These are phyloP conservation scores for Chorisops tibialis DNA, from an alignment of 2,888 invertebrate genomes.

Conservation along the genomic window DNA sequence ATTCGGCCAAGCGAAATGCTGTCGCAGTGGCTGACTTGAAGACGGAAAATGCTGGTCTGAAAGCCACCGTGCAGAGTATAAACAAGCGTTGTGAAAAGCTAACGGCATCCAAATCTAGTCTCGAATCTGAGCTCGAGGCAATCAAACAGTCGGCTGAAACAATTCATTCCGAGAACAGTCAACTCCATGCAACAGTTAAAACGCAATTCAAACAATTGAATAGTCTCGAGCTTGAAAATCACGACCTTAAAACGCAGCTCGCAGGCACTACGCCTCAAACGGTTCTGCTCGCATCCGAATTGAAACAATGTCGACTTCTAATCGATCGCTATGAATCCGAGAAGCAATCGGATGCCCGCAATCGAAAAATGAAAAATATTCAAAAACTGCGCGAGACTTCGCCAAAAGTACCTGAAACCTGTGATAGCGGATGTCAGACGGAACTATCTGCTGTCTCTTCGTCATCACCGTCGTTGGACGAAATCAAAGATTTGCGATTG, in stretches of 20 bases:
- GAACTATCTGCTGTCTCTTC: not conserved
- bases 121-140: no score
- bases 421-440: slow-evolving; percentile 15
- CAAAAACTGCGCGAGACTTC: slow-evolving; percentile 25
- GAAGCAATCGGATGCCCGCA: not conserved
- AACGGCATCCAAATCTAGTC: no score
- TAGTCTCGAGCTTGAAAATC: no score
- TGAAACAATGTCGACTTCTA: not conserved
- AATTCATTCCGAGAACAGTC: not conserved
- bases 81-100: not conserved
- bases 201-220: not conserved
- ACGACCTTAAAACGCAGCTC: no score
- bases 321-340: not conserved
- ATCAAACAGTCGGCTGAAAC: no score
- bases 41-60: not conserved
- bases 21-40: not conserved
- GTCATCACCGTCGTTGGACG: not conserved
- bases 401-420: slow-evolving; percentile 25
- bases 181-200: not conserved
- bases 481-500: slow-evolving; percentile 36
- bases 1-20: not conserved
- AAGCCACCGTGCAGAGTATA: not conserved
- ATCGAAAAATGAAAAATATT: not conserved
- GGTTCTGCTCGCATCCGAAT: not conserved
- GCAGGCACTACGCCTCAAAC: no score